Evolutionary conservation across 2,888 invertebrate genomes (phyloP), one percentile per base, ranked within the genome.

Genomic region (Clanis bilineata): DNA sequence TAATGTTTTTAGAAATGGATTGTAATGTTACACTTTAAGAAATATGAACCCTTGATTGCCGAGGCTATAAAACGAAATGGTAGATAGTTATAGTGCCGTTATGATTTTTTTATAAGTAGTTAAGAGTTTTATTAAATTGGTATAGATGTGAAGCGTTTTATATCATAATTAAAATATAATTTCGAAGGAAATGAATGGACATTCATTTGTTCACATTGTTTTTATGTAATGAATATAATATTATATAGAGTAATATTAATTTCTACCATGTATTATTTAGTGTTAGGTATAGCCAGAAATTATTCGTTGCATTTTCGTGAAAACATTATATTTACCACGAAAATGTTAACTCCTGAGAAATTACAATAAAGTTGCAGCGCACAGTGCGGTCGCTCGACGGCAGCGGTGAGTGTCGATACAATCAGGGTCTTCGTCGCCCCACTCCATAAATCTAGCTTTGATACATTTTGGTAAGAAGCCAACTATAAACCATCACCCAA

Each of bases 401-500:
- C 68, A n/a, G 66, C 68, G 65, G 73, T 70, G 73, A 72, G 74
- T 68, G 71, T 71, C 76, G 88, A 91, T 90, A 90, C 79, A 75
- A 90, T 91, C 89, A 79, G 72, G 75, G 85, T 83, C 85, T 87
- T 89, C 90, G 83, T 84, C 88, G 85, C 84, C 76, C 69, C 71
- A 71, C 77, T 78, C 85, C 89, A 91, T 91, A 91, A 92, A 92
- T 92, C 89, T 88, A 76, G 84, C 85, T 90, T 90, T 85, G 89
- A 90, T 89, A 88, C 85, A 85, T 88, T 90, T 91, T 90, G 91
- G 91, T 90, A 86, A 83, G 80, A 81, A 83, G 91, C 91, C 91
- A 91, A 90, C 78, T 81, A 71, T 71, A 68, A 70, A 73, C 78
- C 80, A 80, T 74, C 72, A 73, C 64, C 56, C 67, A 62, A 56